Evolutionary conservation across 2,113 vertebrate species (phyloP).

Genomic region (Aspiorhynchus laticeps): DNA sequence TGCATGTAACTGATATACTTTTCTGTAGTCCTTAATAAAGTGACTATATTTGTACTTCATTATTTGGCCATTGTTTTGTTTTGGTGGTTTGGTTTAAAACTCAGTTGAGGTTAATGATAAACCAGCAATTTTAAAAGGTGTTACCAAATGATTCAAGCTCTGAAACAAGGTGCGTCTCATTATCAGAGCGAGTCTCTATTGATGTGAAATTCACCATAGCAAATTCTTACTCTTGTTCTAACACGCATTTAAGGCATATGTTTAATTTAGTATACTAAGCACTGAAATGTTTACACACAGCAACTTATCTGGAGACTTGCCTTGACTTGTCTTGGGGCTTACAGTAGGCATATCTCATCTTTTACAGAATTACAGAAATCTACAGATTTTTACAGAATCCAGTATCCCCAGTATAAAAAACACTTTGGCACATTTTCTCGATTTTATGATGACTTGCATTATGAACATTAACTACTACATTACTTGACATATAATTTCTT

Average conservation of each 20-base stretch:
- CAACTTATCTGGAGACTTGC: neutral
- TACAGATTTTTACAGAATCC: no score
- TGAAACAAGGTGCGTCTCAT: neutral
- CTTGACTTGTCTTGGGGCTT: neutral
- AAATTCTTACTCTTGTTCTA: constrained; percentile 5
- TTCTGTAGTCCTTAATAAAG: constrained; percentile 81
- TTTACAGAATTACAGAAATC: no score
- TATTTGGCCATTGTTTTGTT: constrained; percentile 25
- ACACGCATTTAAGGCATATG: neutral
- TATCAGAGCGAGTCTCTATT: neutral
- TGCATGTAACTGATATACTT: constrained; percentile 74
- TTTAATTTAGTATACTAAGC: neutral
- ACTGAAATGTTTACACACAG: neutral
- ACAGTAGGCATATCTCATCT: neutral
- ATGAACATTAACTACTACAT: neutral
- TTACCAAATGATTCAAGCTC: neutral
- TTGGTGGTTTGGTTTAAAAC: neutral
- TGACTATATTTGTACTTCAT: constrained; percentile 79
- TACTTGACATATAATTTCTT: neutral
- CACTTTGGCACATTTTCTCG: no score
- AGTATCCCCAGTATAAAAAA: no score
- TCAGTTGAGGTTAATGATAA: neutral
- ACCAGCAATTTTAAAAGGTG: neutral
- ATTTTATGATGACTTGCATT: neutral
- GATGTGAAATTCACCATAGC: neutral